These are phyloP conservation scores for Sebastes diaconus DNA, from an alignment of 2,797 vertebrate species.

Conservation along the genomic window DNA sequence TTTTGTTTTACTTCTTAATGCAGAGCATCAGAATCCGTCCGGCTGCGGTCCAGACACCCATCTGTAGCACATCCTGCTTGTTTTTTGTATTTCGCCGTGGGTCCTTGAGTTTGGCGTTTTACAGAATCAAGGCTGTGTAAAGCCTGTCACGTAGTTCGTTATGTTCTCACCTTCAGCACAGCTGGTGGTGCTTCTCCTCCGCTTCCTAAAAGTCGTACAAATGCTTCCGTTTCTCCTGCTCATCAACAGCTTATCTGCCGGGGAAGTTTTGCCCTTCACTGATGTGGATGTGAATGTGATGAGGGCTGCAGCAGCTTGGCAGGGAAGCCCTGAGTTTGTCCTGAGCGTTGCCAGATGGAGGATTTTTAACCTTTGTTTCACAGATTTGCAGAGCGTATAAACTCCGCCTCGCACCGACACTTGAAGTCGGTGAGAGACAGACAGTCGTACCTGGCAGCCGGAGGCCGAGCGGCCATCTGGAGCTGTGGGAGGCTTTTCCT, in stretches of 20 bases:
- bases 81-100: neutral
- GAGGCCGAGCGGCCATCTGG: constrained; percentile 16
- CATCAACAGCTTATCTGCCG: neutral
- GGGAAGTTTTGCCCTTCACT: neutral
- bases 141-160: neutral
- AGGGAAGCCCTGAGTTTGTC: neutral
- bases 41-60: neutral
- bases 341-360: constrained; percentile 10
- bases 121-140: neutral
- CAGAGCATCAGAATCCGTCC: neutral
- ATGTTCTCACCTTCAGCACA: neutral
- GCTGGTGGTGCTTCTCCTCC: neutral
- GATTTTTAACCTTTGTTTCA: constrained; percentile 29
- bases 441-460: constrained; percentile 12
- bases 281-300: neutral
- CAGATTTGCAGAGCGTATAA: neutral
- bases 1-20: neutral
- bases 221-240: neutral
- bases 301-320: constrained; percentile 16
- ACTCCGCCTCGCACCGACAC: constrained; percentile 14
- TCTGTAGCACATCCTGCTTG: neutral
- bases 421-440: constrained; percentile 3
- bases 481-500: neutral
- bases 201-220: neutral
- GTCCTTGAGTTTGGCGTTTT: neutral